These are phyloP conservation scores for Prunella himalayana DNA, from an alignment of 2,113 vertebrate species.

Conservation along the genomic window DNA sequence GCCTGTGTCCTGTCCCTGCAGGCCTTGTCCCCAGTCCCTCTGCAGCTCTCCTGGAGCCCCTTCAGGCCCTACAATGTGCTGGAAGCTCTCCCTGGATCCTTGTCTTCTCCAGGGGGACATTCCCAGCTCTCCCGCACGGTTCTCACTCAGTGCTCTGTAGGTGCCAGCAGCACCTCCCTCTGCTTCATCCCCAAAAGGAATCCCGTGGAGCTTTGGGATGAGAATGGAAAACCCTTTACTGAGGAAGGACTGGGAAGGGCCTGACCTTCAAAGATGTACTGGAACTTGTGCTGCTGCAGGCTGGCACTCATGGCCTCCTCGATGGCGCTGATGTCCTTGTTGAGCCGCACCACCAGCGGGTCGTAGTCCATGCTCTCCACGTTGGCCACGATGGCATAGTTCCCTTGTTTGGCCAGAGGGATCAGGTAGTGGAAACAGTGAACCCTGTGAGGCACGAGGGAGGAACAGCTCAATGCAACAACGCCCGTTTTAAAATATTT, in stretches of 20 bases:
- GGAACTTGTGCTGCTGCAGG: constrained; percentile 98
- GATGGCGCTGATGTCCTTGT: constrained; percentile 96
- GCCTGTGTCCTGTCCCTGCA: neutral
- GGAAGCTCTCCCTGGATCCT: rapidly evolving
- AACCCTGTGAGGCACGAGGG: constrained; percentile 74
- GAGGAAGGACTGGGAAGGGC: neutral
- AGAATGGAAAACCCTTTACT: rapidly evolving
- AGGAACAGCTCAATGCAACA: neutral
- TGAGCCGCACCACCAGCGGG: constrained; percentile 93
- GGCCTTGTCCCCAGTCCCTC: neutral
- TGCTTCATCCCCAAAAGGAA: neutral
- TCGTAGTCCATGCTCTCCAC: constrained; percentile 99
- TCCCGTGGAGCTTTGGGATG: neutral
- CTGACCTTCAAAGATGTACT: constrained; percentile 98
- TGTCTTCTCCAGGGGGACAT: rapidly evolving
- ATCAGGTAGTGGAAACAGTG: constrained; percentile 98
- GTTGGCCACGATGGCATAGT: constrained; percentile 96
- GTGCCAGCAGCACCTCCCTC: neutral
- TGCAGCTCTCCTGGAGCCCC: neutral
- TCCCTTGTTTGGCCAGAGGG: constrained; percentile 93
- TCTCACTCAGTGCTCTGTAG: neutral
- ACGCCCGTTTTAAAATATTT: rapidly evolving
- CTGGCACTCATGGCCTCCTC: constrained; percentile 94
- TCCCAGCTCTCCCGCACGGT: rapidly evolving
- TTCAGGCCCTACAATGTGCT: rapidly evolving